phyloP scores from a whole-genome alignment of 2,113 vertebrate species.

The Protomyctophum bolini region DNA sequence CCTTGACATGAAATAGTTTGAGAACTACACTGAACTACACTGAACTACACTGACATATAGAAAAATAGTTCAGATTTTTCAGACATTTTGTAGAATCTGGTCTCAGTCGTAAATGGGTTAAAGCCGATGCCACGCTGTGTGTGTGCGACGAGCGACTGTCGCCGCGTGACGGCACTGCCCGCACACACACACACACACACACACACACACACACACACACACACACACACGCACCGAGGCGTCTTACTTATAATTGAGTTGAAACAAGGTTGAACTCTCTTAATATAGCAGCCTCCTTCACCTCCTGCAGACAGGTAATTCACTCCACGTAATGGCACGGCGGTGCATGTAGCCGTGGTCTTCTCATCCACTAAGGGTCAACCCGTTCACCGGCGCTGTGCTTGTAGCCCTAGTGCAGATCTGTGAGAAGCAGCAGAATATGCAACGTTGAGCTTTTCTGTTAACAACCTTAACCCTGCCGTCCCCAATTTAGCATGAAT shows the following conservation, averaged over 20 bases:
- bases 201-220: conserved; percentile 3
- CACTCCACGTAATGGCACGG: conserved; percentile 19
- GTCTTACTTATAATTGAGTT: conserved; percentile 43
- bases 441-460: no score
- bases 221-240: conserved; percentile 30
- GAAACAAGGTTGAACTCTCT: conserved; percentile 42
- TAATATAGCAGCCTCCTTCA: conserved; percentile 31
- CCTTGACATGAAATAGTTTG: no score
- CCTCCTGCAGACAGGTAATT: conserved; percentile 37
- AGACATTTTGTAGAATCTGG: no score
- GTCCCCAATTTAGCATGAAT: no score
- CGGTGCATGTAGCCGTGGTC: neutral
- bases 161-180: neutral
- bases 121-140: no score
- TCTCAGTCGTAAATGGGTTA: no score
- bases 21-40: no score
- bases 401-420: neutral
- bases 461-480: no score
- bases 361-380: neutral
- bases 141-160: conserved; percentile 1
- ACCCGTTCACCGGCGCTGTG: neutral
- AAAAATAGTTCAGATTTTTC: no score
- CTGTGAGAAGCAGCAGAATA: no score
- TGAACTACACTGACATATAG: no score
- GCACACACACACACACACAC: neutral